phyloP scores from a whole-genome alignment of 2,888 invertebrate genomes.

The Eudasyphora cyanicolor region DNA sequence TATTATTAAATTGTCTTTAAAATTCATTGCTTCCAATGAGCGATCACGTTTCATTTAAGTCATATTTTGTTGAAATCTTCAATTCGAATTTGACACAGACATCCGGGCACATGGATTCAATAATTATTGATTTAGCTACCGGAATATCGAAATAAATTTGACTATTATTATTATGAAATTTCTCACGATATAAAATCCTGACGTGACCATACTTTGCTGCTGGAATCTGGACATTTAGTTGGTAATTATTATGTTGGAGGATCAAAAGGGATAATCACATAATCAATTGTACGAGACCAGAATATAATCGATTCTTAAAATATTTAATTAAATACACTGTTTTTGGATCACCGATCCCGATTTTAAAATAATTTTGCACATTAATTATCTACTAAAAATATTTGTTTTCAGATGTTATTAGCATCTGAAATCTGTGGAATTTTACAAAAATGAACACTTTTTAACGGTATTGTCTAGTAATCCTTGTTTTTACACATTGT shows the following conservation, averaged over 20 bases:
- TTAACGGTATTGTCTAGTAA: too few species aligned
- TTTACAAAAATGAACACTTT: too few species aligned
- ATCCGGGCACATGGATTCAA: background rate
- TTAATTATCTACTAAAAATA: too few species aligned
- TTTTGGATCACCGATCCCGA: too few species aligned
- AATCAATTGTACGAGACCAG: too few species aligned
- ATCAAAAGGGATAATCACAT: background rate
- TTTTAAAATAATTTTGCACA: too few species aligned
- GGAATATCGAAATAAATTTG: background rate
- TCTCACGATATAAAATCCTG: background rate
- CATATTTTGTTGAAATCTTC: constrained; percentile 7
- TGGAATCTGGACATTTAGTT: background rate
- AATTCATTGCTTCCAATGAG: background rate
- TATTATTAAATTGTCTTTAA: background rate
- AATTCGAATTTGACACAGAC: background rate
- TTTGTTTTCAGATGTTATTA: too few species aligned
- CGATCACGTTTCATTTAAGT: background rate
- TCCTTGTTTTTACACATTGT: too few species aligned
- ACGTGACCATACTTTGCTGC: background rate
- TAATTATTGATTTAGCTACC: constrained; percentile 5
- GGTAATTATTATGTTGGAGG: background rate
- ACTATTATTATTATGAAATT: background rate
- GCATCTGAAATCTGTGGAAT: too few species aligned
- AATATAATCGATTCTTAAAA: too few species aligned
- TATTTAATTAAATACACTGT: too few species aligned